Base-by-base conservation (phyloP, 92 coral and sea anemone genomes). In the Hydrozoanthus gracilis region DNA sequence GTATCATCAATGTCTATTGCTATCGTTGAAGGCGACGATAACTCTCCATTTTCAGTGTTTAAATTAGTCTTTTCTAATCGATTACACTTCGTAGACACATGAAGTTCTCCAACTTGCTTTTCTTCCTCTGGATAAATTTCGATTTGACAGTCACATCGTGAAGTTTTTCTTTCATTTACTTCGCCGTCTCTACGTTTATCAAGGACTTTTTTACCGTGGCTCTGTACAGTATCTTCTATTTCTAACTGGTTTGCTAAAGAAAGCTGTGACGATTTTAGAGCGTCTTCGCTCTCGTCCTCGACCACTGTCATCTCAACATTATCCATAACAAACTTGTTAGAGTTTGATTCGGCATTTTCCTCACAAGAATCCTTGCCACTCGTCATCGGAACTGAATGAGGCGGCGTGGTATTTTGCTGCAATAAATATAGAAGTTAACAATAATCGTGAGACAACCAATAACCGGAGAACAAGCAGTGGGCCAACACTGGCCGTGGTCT, bases 401-500 rank as follows among this genome's bases (percentile, higher is more conserved):
- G 44, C 71, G 47, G 55, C 58, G n/a, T 46, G 71, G 10, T 17
- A 13, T 65, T 17, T 64, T 65, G 17, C 85, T 80, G 85, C 85
- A 80, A 80, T 80, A 65, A 64, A 80, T 47, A 47, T 64, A 65
- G 48, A 15, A n/a, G 35, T 6, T 14, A 66, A 45, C 73, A 80
- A 80, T 46, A 20, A 61, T 80, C 69, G 39, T 27, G 39, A 0
- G 48, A 65, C 18, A 64, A 14, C 51, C 69, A 65, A 79, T 79
- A 51, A 49, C 55, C 46, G 18, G 73, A 47, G 72, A 35, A 56
- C 56, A 17, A 46, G 44, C 49, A 62, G 48, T 8, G 20, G 64
- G 49, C 54, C 74, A 80, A 80, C 8, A 79, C 61, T 44, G 35
- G 44, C 48, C 49, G 66, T 45, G 54, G 85, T 73, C 85, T 27